Evolutionary conservation across 2,797 vertebrate genomes (phyloP), one percentile per base, ranked within the genome.

Genomic region (Cuculus canorus): DNA sequence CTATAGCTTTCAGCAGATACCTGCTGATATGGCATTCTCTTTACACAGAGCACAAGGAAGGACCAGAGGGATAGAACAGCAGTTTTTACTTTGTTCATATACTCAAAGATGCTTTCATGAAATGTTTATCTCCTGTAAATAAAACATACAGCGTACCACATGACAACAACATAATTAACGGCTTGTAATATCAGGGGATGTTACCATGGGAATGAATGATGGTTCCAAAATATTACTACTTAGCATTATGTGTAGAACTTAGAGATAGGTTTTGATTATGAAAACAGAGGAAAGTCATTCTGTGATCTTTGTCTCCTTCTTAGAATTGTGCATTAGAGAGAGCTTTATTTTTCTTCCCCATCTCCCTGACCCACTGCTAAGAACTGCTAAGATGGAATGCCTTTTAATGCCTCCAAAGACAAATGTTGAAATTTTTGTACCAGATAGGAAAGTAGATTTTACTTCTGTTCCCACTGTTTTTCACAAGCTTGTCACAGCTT

Each of bases 161-260:
- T 71, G 65, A 89, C 95, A 92, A 81, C 8, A 3, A 86, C 82
- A 92, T 92, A 88, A 96, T 96, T 96, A 95, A 95, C 89, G 86
- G 81, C 93, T 88, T 95, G 82, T 94, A 95, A 86, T 95, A 89
- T 82, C 24, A 3, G 78, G 70, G 78, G 56, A 82, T 95, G 97
- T 97, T 97, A 91, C 96, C 92, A 96, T 97, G 95, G 96, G 91
- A 95, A 97, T 97, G 84, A 94, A 82, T 83, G 86, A 82, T 90
- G 83, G 70, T 39, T 90, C 60, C 14, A 23, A 94, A 87, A 88
- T 94, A 84, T 78, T 94, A 61, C 81, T 89, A 71, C 86, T 95
- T 78, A 77, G 75, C 17, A 13, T 66, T 78, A n/a, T 70, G 66
- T 73, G 84, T 77, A 59, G 71, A 90, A 96, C 88, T 92, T 65